Conservation (phyloP, 2,888 invertebrate species). For the Halocaridina rubra region DNA sequence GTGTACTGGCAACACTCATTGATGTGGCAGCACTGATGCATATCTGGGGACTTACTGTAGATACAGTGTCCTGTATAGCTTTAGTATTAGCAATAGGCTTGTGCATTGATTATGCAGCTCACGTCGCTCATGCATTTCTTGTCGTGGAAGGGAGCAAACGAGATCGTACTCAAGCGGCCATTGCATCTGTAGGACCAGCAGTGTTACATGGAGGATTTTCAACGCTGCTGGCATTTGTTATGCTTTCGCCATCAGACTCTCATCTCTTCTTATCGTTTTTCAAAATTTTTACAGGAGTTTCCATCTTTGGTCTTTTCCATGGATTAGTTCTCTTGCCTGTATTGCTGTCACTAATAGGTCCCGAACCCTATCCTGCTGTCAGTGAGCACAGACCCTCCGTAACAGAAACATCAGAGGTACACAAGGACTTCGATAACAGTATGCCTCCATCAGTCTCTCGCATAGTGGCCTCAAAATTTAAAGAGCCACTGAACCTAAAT, state of each 20-base stretch:
- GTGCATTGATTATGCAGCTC: conserved; percentile 81
- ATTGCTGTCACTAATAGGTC: conserved; percentile 67
- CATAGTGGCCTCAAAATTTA: too few species aligned
- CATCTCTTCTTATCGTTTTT: conserved; percentile 83
- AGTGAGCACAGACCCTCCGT: neutral
- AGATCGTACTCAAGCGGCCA: conserved; percentile 74
- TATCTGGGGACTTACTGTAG: conserved; percentile 84
- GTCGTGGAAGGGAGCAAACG: conserved; percentile 72
- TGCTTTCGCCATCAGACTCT: conserved; percentile 78
- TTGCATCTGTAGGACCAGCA: conserved; percentile 80
- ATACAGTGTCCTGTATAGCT: conserved; percentile 84
- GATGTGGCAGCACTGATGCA: conserved; percentile 66
- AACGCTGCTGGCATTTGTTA: conserved; percentile 79
- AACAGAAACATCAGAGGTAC: neutral
- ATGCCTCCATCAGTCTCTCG: too few species aligned
- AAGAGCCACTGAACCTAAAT: too few species aligned
- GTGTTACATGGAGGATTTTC: conserved; percentile 83
- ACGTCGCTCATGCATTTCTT: conserved; percentile 79
- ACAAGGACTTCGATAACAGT: too few species aligned
- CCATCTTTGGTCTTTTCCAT: conserved; percentile 68
- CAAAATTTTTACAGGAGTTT: conserved; percentile 70
- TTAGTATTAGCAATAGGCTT: conserved; percentile 84
- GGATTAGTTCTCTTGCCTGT: conserved; percentile 68
- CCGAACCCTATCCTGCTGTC: conserved; percentile 44
- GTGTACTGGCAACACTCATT: conserved; percentile 76